A percentile compares a stretch with the other conserved stretches of the same genome.
Evolutionary conservation across 2,888 invertebrate species (phyloP).

Genomic region (Dicyrtoma fusca): DNA sequence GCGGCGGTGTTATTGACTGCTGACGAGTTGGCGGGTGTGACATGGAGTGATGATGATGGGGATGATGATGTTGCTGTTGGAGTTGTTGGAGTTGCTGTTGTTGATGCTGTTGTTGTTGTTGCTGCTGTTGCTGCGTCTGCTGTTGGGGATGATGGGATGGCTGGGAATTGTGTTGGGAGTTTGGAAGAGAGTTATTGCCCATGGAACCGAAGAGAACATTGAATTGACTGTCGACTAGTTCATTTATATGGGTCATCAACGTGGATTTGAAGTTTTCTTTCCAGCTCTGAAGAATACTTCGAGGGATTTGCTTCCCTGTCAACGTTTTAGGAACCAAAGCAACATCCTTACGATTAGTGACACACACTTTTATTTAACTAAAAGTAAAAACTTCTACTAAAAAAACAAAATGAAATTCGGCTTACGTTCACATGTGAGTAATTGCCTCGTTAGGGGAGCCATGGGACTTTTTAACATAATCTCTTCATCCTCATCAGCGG

Average conservation of each 20-base stretch:
- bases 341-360: no score
- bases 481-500: constrained; percentile 36
- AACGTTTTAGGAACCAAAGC: no score
- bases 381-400: no score
- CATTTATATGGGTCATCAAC: constrained; percentile 51
- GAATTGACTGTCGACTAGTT: constrained; percentile 54
- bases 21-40: constrained; percentile 6
- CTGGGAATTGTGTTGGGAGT: constrained; percentile 14
- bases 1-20: constrained; percentile 26
- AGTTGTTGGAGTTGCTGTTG: no score
- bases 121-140: background rate
- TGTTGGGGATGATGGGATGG: background rate
- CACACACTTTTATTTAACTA: background rate
- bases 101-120: background rate
- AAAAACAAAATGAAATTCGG: constrained; percentile 1
- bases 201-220: constrained; percentile 43
- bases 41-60: background rate
- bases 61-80: background rate
- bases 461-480: constrained; percentile 37
- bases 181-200: constrained; percentile 11
- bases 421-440: constrained; percentile 51
- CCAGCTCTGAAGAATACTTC: constrained; percentile 42
- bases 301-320: constrained; percentile 31
- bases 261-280: constrained; percentile 53
- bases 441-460: constrained; percentile 51